Evolutionary conservation across 2,888 invertebrate species (phyloP), one percentile per base, ranked within the genome.

Genomic region (Zele albiditarsus): DNA sequence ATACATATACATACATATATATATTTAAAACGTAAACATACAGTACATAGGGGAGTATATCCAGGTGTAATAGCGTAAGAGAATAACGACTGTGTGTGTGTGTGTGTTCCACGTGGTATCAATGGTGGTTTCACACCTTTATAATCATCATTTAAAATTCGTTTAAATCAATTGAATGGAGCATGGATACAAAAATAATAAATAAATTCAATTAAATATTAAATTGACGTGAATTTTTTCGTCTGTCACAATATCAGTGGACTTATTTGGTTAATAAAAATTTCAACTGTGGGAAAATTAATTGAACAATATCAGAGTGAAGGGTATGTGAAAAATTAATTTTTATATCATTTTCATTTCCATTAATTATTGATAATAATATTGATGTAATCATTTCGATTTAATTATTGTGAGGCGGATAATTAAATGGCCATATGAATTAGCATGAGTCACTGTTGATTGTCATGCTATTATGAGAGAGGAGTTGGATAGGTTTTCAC

Each of bases 71-170:
- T 8, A 53, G 23, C 6, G 2, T 8, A 20, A 4, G 53, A 53
- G n/a, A 53, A 6, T 53, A 63, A 38, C 33, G 31, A 28, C 27
- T 46, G 27, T 31, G 46, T 46, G 66, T 33, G 10, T 23, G 46
- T 68, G 10, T 49, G 16, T 62, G 31, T 33, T 33, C 31, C 63
- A 63, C 63, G 63, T 63, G 33, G 33, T 63, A 20, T n/a, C 23
- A 20, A 31, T 33, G 8, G 31, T 33, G n/a, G 6, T 63, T n/a
- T 20, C n/a, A 20, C 5, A 20, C 10, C n/a, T 10, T 46, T 6
- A 53, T n/a, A 20, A 20, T 3, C 6, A 8, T 53, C n/a, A 0
- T 53, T 10, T 2, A 65, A 33, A 23, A 38, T 67, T 49, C 27
- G 46, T 38, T 2, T 8, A 38, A 38, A 38, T 38, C 5, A 38